Conservation (phyloP, 2,797 vertebrate species). For the Rhadinocentrus ornatus region DNA sequence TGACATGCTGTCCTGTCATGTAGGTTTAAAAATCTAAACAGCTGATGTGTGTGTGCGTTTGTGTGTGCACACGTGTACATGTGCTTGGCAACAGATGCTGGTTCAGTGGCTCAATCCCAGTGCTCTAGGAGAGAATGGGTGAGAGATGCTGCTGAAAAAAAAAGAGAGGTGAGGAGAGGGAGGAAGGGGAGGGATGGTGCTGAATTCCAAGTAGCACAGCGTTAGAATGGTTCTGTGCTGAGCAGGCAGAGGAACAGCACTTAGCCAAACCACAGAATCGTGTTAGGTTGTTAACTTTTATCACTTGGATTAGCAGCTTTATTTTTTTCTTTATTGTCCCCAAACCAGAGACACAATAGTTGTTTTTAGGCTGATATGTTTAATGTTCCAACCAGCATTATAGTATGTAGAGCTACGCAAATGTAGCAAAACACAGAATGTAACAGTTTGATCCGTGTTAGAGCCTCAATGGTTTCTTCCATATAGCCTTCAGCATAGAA, state of each 20-base stretch:
- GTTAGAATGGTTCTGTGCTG: slow-evolving; percentile 70
- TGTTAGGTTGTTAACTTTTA: slow-evolving; percentile 24
- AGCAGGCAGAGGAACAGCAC: slow-evolving; percentile 43
- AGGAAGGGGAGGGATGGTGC: slow-evolving; percentile 26
- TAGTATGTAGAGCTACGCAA: not conserved
- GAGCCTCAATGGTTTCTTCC: not conserved
- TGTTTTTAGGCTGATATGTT: not conserved
- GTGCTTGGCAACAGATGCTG: slow-evolving; percentile 63
- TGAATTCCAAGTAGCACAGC: slow-evolving; percentile 73
- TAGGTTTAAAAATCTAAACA: slow-evolving; percentile 58
- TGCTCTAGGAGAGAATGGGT: slow-evolving; percentile 61
- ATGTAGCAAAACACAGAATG: not conserved
- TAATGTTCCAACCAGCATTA: not conserved
- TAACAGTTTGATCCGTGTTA: not conserved
- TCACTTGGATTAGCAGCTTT: slow-evolving; percentile 1
- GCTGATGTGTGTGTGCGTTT: slow-evolving; percentile 1
- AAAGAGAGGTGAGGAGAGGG: slow-evolving; percentile 47
- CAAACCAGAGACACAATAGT: not conserved
- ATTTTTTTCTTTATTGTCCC: not conserved
- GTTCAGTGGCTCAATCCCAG: slow-evolving; percentile 71
- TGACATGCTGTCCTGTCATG: slow-evolving; percentile 55
- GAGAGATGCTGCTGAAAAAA: slow-evolving; percentile 56
- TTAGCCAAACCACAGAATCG: slow-evolving; percentile 40
- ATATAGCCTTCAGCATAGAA: not conserved
- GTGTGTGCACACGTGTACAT: slow-evolving; percentile 4